Conservation (phyloP, 2,113 vertebrate species). For the Pollimyrus isidori region DNA sequence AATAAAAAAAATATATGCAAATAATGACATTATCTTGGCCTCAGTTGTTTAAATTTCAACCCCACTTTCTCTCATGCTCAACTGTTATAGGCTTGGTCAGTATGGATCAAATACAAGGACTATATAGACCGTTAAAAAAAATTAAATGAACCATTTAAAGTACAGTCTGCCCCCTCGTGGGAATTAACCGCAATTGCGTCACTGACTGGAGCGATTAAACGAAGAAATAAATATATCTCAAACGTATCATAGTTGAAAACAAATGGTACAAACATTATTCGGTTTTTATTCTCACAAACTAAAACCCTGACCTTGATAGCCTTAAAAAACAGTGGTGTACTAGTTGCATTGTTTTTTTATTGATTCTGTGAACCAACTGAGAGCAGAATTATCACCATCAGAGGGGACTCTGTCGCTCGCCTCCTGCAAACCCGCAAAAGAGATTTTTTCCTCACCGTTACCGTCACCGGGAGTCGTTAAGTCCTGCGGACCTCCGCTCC, state of each 20-base stretch:
- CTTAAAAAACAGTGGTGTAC: not conserved
- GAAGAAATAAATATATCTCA: not conserved
- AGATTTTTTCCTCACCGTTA: not conserved
- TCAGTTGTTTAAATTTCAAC: not conserved
- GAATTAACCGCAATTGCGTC: not conserved
- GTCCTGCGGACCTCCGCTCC: not conserved
- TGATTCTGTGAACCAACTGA: not conserved
- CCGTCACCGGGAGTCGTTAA: not conserved
- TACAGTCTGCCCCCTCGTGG: slow-evolving; percentile 20
- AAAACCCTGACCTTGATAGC: not conserved
- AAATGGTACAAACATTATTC: not conserved
- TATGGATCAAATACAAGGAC: not conserved
- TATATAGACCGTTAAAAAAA: not conserved
- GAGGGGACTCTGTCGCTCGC: not conserved
- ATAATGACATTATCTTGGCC: not conserved
- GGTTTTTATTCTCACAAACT: not conserved
- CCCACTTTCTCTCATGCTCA: not conserved
- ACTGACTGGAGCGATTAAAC: not conserved
- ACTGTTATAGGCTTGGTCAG: not conserved
- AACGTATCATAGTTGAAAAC: not conserved
- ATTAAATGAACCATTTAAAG: not conserved
- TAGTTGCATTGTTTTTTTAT: not conserved
- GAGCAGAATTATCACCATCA: not conserved
- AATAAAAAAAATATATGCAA: not conserved
- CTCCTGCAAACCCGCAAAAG: not conserved